Evolutionary conservation across 1,140 invertebrate genomes (phyloP).

Genomic region (Camponotus floridanus): DNA sequence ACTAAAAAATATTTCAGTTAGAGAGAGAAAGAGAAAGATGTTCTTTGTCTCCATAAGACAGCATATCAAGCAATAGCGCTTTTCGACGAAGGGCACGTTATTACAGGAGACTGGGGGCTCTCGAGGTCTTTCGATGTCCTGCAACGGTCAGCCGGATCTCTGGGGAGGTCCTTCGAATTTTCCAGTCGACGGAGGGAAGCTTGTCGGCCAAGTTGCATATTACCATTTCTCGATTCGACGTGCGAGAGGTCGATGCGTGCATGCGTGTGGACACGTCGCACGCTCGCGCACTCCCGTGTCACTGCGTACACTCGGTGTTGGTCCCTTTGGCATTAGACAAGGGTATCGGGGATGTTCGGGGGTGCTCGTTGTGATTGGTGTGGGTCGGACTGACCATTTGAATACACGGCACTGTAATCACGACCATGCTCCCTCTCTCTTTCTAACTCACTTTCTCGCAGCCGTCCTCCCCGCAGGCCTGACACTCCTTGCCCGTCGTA

Average conservation of each 20-base stretch:
- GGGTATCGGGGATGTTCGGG: constrained; percentile 83
- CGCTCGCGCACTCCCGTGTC: constrained; percentile 26
- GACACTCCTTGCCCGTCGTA: constrained; percentile 79
- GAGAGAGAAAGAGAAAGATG: background rate
- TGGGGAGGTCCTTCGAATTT: constrained; percentile 80
- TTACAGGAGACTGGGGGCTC: constrained; percentile 65
- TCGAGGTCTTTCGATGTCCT: constrained; percentile 72
- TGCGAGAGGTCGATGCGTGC: constrained; percentile 63
- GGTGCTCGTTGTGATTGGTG: constrained; percentile 84
- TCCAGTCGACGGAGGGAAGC: constrained; percentile 78
- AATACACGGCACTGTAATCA: constrained; percentile 86
- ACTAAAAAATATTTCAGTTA: too few relatives aligned
- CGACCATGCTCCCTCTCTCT: constrained; percentile 77
- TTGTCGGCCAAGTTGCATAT: constrained; percentile 79
- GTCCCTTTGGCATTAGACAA: constrained; percentile 85
- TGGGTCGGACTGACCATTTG: constrained; percentile 85
- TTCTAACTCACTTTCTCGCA: constrained; percentile 68
- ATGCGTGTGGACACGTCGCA: constrained; percentile 51
- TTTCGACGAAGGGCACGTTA: constrained; percentile 60
- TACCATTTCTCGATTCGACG: constrained; percentile 78
- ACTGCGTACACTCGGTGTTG: constrained; percentile 68
- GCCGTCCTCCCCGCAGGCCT: constrained; percentile 62
- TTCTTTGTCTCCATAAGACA: constrained; percentile 39
- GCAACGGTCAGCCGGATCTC: constrained; percentile 72
- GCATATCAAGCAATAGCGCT: constrained; percentile 48